Base-by-base conservation (phyloP, 1,140 invertebrate genomes). In the Cydia strobilella region DNA sequence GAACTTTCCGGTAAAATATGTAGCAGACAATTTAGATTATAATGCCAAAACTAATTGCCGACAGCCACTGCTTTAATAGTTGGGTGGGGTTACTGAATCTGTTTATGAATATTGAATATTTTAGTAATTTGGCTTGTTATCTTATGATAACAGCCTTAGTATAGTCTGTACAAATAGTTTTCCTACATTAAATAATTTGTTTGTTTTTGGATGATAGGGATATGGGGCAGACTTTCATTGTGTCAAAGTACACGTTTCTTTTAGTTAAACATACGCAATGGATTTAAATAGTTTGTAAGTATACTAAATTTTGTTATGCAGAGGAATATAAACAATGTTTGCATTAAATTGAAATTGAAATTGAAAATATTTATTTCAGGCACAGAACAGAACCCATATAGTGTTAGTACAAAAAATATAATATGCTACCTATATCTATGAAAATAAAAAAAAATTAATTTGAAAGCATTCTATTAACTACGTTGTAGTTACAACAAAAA, bases 11-110 rank as follows among this genome's bases (percentile, higher is more conserved):
- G 51, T 54, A 18, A 54, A 54, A 48, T 48, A 48, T 48, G 51
- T 54, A 54, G 51, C 51, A 54, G 51, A 54, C 51, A 54, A 54
- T 54, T 54, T 54, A 54, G 51, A 54, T 54, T 54, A 54, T 54
- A 54, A 54, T 54, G 20, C 15, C 51, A 54, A 54, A 54, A 54
- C 51, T 54, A 54, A 54, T 18, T 18, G 51, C 51, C 5, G n/a
- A 18, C 15, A n/a, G n/a, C 51, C n/a, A 54, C 51, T 20, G 51
- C n/a, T 54, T 54, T 18, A 54, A 54, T 54, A 54, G 51, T 54
- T 20, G n/a, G 51, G 51, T n/a, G n/a, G 51, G 51, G 0, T 54
- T 15, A 48, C 45, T 54, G n/a, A 54, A 54, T 54, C n/a, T 54
- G 51, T 54, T 54, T 54, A 54, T 54, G 15, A 54, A 54, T 18